phyloP scores from a whole-genome alignment of 1,140 invertebrate genomes.

The Tetramorium simillimum region DNA sequence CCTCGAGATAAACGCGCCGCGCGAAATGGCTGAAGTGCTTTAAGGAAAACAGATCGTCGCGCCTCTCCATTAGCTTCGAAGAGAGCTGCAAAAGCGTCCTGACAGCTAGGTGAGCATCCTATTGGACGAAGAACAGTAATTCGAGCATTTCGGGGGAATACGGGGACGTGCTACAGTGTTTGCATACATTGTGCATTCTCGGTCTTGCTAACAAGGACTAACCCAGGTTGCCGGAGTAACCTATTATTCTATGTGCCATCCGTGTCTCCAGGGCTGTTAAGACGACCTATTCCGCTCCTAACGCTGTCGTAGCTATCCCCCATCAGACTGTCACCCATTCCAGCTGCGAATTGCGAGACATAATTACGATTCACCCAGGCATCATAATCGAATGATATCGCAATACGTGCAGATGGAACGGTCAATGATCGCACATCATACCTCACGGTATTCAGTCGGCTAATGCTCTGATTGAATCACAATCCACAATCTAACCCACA shows the following conservation, averaged over 20 bases:
- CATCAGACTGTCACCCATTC: slow-evolving; percentile 60
- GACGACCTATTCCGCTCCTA: slow-evolving; percentile 74
- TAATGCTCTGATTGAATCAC: slow-evolving; percentile 42
- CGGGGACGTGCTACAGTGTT: slow-evolving; percentile 74
- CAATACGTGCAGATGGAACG: slow-evolving; percentile 54
- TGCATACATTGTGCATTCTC: slow-evolving; percentile 79
- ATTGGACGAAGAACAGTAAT: slow-evolving; percentile 75
- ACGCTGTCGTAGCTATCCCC: slow-evolving; percentile 60
- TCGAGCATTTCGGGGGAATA: slow-evolving; percentile 77
- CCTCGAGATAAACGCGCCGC: slow-evolving; percentile 54
- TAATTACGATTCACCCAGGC: slow-evolving; percentile 76
- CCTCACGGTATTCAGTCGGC: slow-evolving; percentile 1
- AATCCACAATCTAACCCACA: not conserved
- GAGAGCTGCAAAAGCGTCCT: slow-evolving; percentile 52
- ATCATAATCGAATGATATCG: slow-evolving; percentile 75
- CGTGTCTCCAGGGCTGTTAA: slow-evolving; percentile 80
- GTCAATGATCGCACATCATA: slow-evolving; percentile 41
- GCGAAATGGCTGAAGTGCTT: slow-evolving; percentile 43
- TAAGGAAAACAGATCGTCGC: slow-evolving; percentile 57
- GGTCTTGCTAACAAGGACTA: slow-evolving; percentile 76
- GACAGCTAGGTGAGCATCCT: slow-evolving; percentile 52
- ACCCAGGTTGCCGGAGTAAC: slow-evolving; percentile 66
- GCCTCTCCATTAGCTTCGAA: slow-evolving; percentile 55
- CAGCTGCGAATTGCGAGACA: slow-evolving; percentile 66
- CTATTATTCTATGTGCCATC: slow-evolving; percentile 80